These are phyloP conservation scores for Trinectes maculatus DNA, from an alignment of 2,113 vertebrate species.

Conservation along the genomic window DNA sequence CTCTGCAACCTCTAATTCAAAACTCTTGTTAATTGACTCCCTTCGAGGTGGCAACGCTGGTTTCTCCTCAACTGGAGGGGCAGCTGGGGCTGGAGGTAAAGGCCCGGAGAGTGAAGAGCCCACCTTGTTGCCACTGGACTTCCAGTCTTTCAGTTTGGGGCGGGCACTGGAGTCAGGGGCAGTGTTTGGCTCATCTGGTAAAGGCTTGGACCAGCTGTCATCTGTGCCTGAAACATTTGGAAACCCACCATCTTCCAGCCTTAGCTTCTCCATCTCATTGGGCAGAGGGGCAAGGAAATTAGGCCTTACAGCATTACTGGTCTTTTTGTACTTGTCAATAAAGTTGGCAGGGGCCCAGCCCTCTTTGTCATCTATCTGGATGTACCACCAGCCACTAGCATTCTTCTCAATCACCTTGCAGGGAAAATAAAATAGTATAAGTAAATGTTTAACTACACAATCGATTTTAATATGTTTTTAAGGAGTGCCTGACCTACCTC, in stretches of 20 bases:
- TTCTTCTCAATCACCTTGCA: conserved; percentile 97
- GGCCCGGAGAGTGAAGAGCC: conserved; percentile 57
- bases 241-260: conserved; percentile 72
- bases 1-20: conserved; percentile 87
- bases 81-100: conserved; percentile 77
- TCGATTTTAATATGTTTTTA: not conserved
- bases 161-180: conserved; percentile 78
- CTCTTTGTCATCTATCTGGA: conserved; percentile 97
- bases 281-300: conserved; percentile 94
- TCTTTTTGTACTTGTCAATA: conserved; percentile 99
- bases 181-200: conserved; percentile 89
- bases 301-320: conserved; percentile 90
- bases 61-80: conserved; percentile 88
- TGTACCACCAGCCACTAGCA: conserved; percentile 98
- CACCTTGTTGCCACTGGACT: conserved; percentile 79
- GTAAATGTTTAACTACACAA: not conserved
- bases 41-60: conserved; percentile 93
- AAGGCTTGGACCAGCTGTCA: conserved; percentile 88
- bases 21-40: conserved; percentile 93
- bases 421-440: not conserved
- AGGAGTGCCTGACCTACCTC: conserved; percentile 83
- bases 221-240: conserved; percentile 58
- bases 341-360: conserved; percentile 97
- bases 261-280: conserved; percentile 89
- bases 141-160: conserved; percentile 91